These are phyloP conservation scores for Falco peregrinus DNA, from an alignment of 2,797 vertebrate species.

Conservation along the genomic window DNA sequence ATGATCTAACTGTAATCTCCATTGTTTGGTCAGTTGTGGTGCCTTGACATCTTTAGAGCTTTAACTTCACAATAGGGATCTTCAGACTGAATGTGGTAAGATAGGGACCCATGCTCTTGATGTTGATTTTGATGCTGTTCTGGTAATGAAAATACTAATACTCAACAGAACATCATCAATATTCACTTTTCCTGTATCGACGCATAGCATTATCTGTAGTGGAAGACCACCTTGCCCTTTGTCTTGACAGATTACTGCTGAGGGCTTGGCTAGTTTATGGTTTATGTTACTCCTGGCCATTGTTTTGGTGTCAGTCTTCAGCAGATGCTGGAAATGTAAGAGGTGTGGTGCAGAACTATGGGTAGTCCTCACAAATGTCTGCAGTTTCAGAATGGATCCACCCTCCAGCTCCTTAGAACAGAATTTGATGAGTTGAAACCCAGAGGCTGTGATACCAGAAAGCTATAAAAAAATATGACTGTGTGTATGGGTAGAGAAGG, in stretches of 20 bases:
- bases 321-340: neutral
- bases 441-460: neutral
- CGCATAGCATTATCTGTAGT: neutral
- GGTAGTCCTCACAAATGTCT: neutral
- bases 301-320: neutral
- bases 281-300: neutral
- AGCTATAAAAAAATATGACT: neutral
- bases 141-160: neutral
- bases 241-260: neutral
- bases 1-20: neutral
- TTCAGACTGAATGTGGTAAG: neutral
- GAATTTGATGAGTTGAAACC: neutral
- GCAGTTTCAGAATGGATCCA: neutral
- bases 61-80: neutral
- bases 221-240: neutral
- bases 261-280: neutral
- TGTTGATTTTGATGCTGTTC: neutral
- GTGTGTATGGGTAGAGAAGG: neutral
- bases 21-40: neutral
- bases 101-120: neutral
- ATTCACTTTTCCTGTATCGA: neutral
- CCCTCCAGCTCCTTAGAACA: neutral
- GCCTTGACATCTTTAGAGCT: neutral
- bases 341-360: neutral
- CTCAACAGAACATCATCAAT: neutral